Evolutionary conservation across 2,113 vertebrate genomes (phyloP), one percentile per base, ranked within the genome.

Genomic region (Empidonax alnorum): DNA sequence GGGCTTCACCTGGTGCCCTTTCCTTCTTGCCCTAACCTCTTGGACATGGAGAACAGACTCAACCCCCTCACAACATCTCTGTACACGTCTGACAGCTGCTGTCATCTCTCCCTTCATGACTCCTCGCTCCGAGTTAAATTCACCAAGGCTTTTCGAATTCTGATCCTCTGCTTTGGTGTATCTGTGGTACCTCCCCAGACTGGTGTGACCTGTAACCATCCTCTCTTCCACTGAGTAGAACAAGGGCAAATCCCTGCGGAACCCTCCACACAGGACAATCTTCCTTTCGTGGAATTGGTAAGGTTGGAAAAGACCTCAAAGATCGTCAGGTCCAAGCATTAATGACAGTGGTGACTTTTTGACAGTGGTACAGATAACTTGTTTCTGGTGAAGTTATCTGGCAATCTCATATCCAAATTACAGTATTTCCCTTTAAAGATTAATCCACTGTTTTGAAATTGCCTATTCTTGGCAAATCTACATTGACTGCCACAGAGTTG

Each of bases 191-290:
- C 23, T 74, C 17, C 25, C 35, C 14, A 39, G 42, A 8, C 4
- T 46, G 78, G 12, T 42, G 61, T 41, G 56, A 56, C 12, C 10
- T 20, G 3, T 19, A 78, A 50, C 42, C 39, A 27, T 9, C 14
- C 24, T 52, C 23, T 75, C 35, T 67, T 63, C 68, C 42, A n/a
- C 1, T 15, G 37, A 47, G 9, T 6, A 58, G 53, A 78, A 49
- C 0, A 14, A 56, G 9, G 24, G 9, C 14, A 84, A 44, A 55
- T 7, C 24, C 39, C 50, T 55, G 27, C 52, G 30, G 59, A 35
- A 12, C 27, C 7, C 42, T 89, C 63, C 46, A 42, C 0, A 0
- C 0, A 8, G 10, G 6, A 49, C 19, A 80, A 42, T 11, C 44
- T 61, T 84, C 35, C 22, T 66, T 22, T 18, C 31, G 23, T 23